These are phyloP conservation scores for Gobionotothen gibberifrons DNA, from an alignment of 2,797 vertebrate species.

Conservation along the genomic window DNA sequence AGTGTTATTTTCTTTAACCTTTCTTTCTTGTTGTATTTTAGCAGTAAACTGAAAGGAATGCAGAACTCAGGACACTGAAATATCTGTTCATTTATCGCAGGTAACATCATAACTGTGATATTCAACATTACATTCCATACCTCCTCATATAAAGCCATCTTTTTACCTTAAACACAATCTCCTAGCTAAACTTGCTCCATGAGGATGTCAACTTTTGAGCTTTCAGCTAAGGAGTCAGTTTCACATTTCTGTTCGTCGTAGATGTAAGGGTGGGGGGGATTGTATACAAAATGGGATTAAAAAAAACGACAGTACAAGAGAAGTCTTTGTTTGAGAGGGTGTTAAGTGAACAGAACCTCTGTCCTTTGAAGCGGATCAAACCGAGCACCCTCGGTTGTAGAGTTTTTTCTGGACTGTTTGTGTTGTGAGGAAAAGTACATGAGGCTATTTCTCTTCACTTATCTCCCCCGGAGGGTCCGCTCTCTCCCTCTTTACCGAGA, in stretches of 20 bases:
- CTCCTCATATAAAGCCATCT: background rate
- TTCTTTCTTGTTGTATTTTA: too few species aligned
- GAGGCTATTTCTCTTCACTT: conserved; percentile 61
- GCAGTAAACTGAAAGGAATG: too few species aligned
- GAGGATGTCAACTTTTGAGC: background rate
- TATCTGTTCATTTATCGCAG: too few species aligned
- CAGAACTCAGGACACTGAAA: too few species aligned
- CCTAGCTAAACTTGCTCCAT: background rate
- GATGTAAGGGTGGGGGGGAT: background rate
- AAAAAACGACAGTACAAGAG: conserved; percentile 20
- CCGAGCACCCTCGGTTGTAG: conserved; percentile 6
- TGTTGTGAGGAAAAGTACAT: conserved; percentile 14
- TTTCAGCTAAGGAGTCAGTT: background rate
- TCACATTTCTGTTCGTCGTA: background rate
- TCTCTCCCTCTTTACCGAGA: conserved; percentile 65
- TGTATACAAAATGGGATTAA: conserved; percentile 17
- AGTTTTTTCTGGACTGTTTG: conserved; percentile 29
- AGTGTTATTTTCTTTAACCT: too few species aligned
- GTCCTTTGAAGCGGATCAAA: conserved; percentile 20
- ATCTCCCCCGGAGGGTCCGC: conserved; percentile 41
- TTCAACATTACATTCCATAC: too few species aligned
- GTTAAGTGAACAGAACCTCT: conserved; percentile 5
- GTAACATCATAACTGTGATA: too few species aligned
- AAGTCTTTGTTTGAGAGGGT: conserved; percentile 27
- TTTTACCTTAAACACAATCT: background rate